Evolutionary conservation across 2,113 vertebrate genomes (phyloP), one percentile per base, ranked within the genome.

Genomic region (Herpailurus yagouaroundi): DNA sequence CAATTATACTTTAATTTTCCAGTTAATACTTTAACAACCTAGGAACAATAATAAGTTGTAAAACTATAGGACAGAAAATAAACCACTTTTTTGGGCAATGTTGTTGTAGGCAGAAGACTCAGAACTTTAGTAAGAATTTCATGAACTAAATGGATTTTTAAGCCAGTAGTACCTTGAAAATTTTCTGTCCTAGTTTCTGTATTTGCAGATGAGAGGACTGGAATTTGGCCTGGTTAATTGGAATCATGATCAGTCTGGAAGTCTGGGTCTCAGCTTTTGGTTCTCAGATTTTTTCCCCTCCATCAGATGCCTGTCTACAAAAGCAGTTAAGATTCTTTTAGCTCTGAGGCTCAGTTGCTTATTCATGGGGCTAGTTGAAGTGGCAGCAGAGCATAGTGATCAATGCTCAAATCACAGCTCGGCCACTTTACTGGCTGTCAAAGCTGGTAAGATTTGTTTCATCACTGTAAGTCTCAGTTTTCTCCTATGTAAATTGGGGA

Each of bases 201-300:
- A 50, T 92, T 95, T 90, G 80, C 7, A 83, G 23, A 79, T 94
- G 55, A 92, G 27, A 86, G 60, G 33, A 33, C 29, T 94, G 7
- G 69, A 83, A 76, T 95, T 88, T 92, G 66, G 19, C n/a, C 14
- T 77, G 52, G 11, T 92, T 88, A 25, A 45, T 93, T 96, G 83
- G 15, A 95, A 27, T 88, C 38, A 25, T 84, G 69, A 86, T 85
- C 79, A 94, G 18, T 50, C 3, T 83, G 80, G 6, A 57, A 64
- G 29, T 60, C 21, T 93, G 63, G 55, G 3, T 84, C 63, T 87
- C 10, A 79, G 38, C 7, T 68, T 81, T 94, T 96, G 76, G 16
- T 76, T 94, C 27, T 95, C 38, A 15, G 48, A 55, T 73, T 73
- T 90, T 60, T 2, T 15, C 68, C 41, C 4, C 7, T 50, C 2